Percentiles rank a stretch among this genome's conserved stretches.
Conservation (phyloP, 2,797 vertebrate genomes). For the Buphagus erythrorhynchus region DNA sequence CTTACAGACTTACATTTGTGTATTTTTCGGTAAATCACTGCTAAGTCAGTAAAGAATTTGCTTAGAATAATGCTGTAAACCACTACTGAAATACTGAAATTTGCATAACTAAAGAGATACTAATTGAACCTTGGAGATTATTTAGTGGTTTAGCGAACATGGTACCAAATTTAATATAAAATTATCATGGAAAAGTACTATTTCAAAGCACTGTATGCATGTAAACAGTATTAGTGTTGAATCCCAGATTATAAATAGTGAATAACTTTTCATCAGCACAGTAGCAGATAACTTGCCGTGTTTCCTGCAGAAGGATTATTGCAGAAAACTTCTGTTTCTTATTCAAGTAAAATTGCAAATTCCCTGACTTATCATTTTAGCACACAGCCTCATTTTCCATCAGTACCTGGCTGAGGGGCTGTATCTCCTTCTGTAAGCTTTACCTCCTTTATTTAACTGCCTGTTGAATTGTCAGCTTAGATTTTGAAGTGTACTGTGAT, state of each 20-base stretch:
- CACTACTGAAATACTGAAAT: not conserved
- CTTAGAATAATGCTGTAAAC: not conserved
- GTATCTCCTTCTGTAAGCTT: not conserved
- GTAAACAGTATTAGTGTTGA: not conserved
- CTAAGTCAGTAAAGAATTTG: not conserved
- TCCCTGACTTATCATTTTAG: not conserved
- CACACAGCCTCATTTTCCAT: not conserved
- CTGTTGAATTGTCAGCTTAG: not conserved
- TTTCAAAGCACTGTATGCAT: not conserved
- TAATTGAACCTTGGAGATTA: not conserved
- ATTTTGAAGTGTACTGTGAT: not conserved
- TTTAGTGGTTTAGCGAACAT: not conserved
- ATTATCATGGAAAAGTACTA: not conserved
- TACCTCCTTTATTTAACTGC: not conserved
- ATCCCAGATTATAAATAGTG: not conserved
- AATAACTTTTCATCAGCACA: not conserved
- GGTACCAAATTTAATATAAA: not conserved
- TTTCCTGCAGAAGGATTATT: not conserved
- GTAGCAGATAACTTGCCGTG: not conserved
- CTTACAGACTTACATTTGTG: not conserved
- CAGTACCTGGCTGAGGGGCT: not conserved
- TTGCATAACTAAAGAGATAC: not conserved
- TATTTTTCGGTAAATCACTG: not conserved
- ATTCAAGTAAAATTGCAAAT: not conserved
- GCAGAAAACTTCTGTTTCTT: not conserved